Conservation (phyloP, 2,888 invertebrate species). For the Archaeoteleia sp. region DNA sequence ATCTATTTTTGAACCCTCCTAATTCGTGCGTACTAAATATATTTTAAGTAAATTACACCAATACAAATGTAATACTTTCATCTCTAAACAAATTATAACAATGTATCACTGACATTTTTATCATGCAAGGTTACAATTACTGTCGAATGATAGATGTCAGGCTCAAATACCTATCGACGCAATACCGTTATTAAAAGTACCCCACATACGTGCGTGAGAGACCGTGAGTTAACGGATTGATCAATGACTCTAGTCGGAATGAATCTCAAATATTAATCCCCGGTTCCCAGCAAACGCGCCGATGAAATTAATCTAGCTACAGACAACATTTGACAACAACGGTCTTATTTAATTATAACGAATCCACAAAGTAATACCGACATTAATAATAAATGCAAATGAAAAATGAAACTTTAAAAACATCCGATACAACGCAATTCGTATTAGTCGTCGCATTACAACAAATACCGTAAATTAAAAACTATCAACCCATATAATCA, state of each 20-base stretch:
- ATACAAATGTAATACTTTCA: too few species aligned
- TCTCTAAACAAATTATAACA: too few species aligned
- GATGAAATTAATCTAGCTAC: too few species aligned
- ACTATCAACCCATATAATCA: slow-evolving; percentile 46
- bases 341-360: too few species aligned
- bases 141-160: slow-evolving; percentile 26
- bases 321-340: too few species aligned
- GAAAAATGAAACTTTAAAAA: slow-evolving; percentile 30
- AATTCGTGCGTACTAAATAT: too few species aligned
- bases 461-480: too few species aligned
- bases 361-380: slow-evolving; percentile 38
- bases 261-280: slow-evolving; percentile 17
- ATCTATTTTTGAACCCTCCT: too few species aligned
- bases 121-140: slow-evolving; percentile 23
- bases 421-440: slow-evolving; percentile 25
- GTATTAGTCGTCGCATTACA: slow-evolving; percentile 24
- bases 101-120: too few species aligned
- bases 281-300: too few species aligned
- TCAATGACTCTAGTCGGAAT: not conserved
- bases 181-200: slow-evolving; percentile 31
- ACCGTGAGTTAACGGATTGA: slow-evolving; percentile 26
- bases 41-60: too few species aligned
- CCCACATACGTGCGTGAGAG: not conserved
- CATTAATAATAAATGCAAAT: too few species aligned
- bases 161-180: slow-evolving; percentile 22